A percentile compares a stretch with the other conserved stretches of the same genome.
Evolutionary conservation across 1,140 invertebrate species (phyloP).

Genomic region (Melipona quadrifasciata): DNA sequence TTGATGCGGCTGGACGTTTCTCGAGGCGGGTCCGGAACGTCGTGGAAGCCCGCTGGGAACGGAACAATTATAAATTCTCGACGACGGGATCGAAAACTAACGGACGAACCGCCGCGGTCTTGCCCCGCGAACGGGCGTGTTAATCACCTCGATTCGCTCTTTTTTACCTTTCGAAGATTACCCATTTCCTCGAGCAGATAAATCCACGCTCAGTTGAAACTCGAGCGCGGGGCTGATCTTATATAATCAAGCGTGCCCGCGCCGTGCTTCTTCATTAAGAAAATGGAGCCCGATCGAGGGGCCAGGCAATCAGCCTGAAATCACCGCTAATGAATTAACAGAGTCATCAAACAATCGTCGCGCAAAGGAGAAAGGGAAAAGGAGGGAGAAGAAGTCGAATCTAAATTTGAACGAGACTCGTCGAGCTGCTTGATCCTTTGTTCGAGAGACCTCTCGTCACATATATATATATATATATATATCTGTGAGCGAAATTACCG

Average conservation of each 20-base stretch:
- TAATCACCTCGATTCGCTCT: background rate
- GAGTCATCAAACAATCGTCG: constrained; percentile 3
- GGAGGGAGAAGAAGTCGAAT: background rate
- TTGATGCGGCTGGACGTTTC: background rate
- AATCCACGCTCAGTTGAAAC: background rate
- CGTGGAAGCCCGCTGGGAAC: too few relatives aligned
- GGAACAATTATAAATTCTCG: too few relatives aligned
- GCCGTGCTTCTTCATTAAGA: background rate
- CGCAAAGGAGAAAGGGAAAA: too few relatives aligned
- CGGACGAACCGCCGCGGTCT: too few relatives aligned
- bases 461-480: too few relatives aligned
- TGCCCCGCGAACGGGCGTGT: too few relatives aligned
- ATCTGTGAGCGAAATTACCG: constrained; percentile 25
- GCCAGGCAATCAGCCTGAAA: background rate
- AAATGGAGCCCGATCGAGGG: background rate
- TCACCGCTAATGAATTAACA: constrained; percentile 20
- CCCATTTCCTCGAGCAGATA: background rate
- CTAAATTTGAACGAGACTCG: constrained; percentile 12
- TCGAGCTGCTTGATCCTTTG: background rate
- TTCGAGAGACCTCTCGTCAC: background rate
- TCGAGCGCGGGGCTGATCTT: background rate
- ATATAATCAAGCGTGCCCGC: background rate
- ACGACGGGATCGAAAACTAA: too few relatives aligned
- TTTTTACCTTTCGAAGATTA: background rate
- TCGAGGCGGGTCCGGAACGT: too few relatives aligned